Base-by-base conservation (phyloP, 2,797 vertebrate genomes). In the Danio tinwini region DNA sequence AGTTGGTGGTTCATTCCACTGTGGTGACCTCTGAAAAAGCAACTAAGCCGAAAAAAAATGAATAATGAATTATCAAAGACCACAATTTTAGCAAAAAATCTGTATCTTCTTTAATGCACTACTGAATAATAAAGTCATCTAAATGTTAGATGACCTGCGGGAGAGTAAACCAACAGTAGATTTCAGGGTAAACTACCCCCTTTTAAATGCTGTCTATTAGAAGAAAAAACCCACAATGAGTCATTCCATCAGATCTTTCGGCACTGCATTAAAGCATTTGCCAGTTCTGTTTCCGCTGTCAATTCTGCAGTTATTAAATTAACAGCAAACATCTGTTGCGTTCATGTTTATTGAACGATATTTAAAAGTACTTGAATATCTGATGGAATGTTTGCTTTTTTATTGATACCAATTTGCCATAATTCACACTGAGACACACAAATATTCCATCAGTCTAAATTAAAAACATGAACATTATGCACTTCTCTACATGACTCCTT, bases 201-300 rank as follows among this genome's bases (percentile, higher is more conserved):
- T 40, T 44, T 64, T 42, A 63, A 63, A 44, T 44, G 61, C 10
- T 0, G 39, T 17, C n/a, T 17, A 3, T n/a, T 61, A 39, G 4
- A 10, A 39, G 74, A 61, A 7, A 80, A 47, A 68, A 14, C 56
- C 64, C 42, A 56, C 29, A n/a, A n/a, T 4, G 63, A 68, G 74
- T 85, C 42, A 71, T 81, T 79, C 16, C 75, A 56, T 85, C 82
- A 74, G 80, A 82, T 76, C 53, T 87, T 90, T 92, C 88, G 86
- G 29, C 90, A 7, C 13, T 78, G 75, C 89, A 89, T 89, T 84
- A 87, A 88, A 58, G 86, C 90, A 55, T 90, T 81, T 47, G 86
- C 50, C 74, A 84, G 85, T 90, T 90, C 90, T 86, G 91, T 92
- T 91, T 87, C 83, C 82, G 81, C 86, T 91, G 82, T 89, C 80